These are phyloP conservation scores for Augiades crinisus DNA, from an alignment of 2,888 invertebrate species.

Conservation along the genomic window DNA sequence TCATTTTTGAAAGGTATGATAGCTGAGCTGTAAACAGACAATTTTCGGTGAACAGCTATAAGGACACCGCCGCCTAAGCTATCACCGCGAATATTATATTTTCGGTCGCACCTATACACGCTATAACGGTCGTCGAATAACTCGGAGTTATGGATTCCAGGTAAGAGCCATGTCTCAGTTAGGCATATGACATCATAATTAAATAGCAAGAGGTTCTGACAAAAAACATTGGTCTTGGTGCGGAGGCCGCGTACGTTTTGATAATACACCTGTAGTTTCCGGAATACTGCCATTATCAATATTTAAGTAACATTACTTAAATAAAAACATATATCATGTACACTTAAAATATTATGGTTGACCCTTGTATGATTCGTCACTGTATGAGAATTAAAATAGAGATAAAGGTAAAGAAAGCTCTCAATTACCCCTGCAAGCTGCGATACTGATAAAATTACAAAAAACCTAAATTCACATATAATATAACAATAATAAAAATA, in stretches of 20 bases:
- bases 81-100: not conserved
- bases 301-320: not conserved
- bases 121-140: not conserved
- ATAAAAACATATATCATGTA: not conserved
- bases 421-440: too few relatives aligned
- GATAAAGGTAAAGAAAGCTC: too few relatives aligned
- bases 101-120: not conserved
- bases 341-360: too few relatives aligned
- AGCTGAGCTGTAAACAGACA: not conserved
- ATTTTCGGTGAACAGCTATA: not conserved
- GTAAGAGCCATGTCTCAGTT: not conserved
- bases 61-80: not conserved
- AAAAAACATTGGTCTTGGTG: slow-evolving; percentile 5
- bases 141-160: not conserved
- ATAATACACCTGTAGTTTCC: not conserved
- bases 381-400: too few relatives aligned
- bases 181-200: not conserved
- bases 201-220: not conserved
- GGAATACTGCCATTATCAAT: not conserved
- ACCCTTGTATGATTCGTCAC: too few relatives aligned
- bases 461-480: too few relatives aligned
- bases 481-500: not conserved
- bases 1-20: not conserved
- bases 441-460: not conserved
- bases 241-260: not conserved